Evolutionary conservation across 1,140 invertebrate genomes (phyloP), one percentile per base, ranked within the genome.

Genomic region (Hylaeus anthracinus): DNA sequence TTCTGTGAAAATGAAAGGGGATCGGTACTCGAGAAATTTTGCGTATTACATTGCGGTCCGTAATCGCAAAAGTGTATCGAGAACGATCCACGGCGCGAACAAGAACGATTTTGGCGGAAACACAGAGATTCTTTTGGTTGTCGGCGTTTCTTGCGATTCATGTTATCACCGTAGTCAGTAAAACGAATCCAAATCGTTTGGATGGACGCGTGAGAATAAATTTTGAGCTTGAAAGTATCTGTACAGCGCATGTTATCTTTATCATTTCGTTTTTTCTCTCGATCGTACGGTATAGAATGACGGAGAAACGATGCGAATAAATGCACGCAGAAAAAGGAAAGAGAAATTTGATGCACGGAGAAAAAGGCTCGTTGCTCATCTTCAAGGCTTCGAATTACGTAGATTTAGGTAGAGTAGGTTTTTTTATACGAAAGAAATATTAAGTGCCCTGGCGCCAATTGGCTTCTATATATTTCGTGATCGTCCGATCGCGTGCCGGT

Each of bases 21-120:
- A 45, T 39, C 45, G 69, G 53, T 82, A 37, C 53, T 81, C 64
- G 90, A 84, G 86, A 90, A 90, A 91, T 91, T 86, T 89, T 89
- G 72, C 66, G 65, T 75, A 73, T 90, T 90, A 91, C 88, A 86
- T 78, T 86, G 90, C 90, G 90, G 90, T 91, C 90, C 60, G 87
- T 91, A 90, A 90, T 86, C 75, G 77, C 58, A 90, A 90, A 85
- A 91, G 83, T 88, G 86, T 90, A 90, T 83, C 86, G 71, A 66
- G 72, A 51, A n/a, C 41, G 51, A 55, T 63, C 41, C 15, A 9
- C 51, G 51, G 0, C 4, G 39, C 51, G 53, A n/a, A 26, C 4
- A 1, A 51, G 10, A 12, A 12, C 10, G 56, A 60, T 6, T 64
- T 37, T 37, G 39, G 6, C 15, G 48, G 26, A 60, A 41, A 48